Conservation (phyloP, 2,888 invertebrate genomes). For the Luperina nickerlii region DNA sequence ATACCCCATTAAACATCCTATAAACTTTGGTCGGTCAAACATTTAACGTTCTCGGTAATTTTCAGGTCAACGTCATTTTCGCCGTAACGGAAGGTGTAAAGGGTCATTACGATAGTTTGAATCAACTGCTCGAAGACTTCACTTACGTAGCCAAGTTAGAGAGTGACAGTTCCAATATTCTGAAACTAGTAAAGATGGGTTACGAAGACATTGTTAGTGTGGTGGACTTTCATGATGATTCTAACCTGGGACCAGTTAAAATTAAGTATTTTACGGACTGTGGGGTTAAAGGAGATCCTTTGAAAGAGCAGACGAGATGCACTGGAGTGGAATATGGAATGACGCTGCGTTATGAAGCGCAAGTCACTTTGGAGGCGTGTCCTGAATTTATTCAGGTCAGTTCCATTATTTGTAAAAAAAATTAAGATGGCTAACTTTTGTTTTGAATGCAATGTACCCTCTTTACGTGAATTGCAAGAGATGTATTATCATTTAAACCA, state of each 20-base stretch:
- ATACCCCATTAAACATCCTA: conserved; percentile 15
- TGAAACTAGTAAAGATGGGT: conserved; percentile 95
- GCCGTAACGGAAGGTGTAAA: conserved; percentile 94
- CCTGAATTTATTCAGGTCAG: conserved; percentile 85
- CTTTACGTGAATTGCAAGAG: neutral
- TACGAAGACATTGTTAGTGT: conserved; percentile 94
- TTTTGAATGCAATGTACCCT: neutral
- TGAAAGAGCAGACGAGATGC: conserved; percentile 90
- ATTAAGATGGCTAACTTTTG: neutral
- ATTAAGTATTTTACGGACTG: conserved; percentile 94
- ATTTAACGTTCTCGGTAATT: conserved; percentile 52
- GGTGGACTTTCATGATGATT: conserved; percentile 90
- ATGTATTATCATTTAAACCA: neutral
- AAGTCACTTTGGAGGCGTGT: conserved; percentile 90
- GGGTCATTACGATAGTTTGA: conserved; percentile 92
- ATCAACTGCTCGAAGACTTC: conserved; percentile 92
- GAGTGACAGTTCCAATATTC: conserved; percentile 96
- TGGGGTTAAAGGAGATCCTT: conserved; percentile 86
- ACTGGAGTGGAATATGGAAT: conserved; percentile 91
- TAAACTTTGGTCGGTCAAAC: conserved; percentile 7
- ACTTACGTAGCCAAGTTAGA: conserved; percentile 95
- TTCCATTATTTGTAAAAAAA: conserved; percentile 62
- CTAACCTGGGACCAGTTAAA: conserved; percentile 91
- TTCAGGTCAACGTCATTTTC: conserved; percentile 95
- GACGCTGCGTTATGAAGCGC: conserved; percentile 91